Evolutionary conservation across 2,113 vertebrate species (phyloP), one percentile per base, ranked within the genome.

Genomic region (Onychostoma macrolepis): DNA sequence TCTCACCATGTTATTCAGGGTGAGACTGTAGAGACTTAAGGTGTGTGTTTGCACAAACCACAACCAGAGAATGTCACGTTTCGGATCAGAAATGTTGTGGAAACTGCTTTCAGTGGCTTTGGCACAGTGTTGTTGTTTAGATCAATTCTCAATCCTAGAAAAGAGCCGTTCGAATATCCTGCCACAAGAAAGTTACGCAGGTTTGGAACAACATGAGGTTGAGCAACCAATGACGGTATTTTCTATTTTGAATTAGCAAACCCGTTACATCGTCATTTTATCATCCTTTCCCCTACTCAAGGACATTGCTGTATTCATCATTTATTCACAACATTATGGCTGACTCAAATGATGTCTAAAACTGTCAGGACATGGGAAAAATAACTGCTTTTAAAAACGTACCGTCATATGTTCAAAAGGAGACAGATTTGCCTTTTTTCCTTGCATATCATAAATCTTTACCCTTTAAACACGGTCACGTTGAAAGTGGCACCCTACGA

Each of bases 401-500:
- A 24, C 41, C 53, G 45, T 63, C 30, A 79, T 5, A 28, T 21
- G 61, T 53, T 53, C 33, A 80, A 71, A 80, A 21, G 43, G 50
- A 65, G 19, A 65, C 84, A 65, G 65, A 71, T 53, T 58, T 72
- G 43, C 30, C 56, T n/a, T 82, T 76, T 48, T 17, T 15, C 3
- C 26, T 36, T 69, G 63, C 26, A 72, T 56, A 80, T 80, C 48
- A 58, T 50, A 24, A 61, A 48, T 30, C 19, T 72, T 50, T 80
- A 67, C 77, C 4, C 48, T 56, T 86, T 80, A 80, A 86, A 86
- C 65, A 67, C 48, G 36, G 77, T 56, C 45, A 71, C 26, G 10
- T 4, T 85, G 53, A 71, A 67, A 88, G 53, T 65, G 83, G 76
- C 83, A 80, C 87, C 65, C 82, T 53, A 63, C 26, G 76, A 61